Conservation (phyloP, 2,888 invertebrate species). For the Mactromeris polynyma region DNA sequence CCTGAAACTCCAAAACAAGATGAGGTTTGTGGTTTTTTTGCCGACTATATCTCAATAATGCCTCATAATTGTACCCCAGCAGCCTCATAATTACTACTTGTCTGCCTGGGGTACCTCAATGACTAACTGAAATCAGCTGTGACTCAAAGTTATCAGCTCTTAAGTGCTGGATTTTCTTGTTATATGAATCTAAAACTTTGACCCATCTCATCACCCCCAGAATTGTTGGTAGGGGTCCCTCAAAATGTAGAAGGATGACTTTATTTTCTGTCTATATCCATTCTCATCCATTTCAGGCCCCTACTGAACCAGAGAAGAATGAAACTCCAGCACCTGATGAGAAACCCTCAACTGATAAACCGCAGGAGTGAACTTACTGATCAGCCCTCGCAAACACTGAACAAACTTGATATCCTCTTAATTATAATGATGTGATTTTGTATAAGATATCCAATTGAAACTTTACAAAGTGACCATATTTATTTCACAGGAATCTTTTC, state of each 20-base stretch:
- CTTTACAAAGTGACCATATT: not conserved
- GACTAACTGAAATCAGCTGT: no score
- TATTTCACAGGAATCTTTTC: not conserved
- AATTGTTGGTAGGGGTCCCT: no score
- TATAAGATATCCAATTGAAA: not conserved
- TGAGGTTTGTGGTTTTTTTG: conserved; percentile 13
- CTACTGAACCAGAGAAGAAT: conserved; percentile 4
- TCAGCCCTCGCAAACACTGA: conserved; percentile 10
- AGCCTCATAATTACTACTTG: no score
- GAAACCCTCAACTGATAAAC: conserved; percentile 16
- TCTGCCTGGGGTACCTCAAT: no score
- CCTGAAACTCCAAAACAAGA: conserved; percentile 37
- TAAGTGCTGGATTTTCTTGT: no score
- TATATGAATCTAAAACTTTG: no score
- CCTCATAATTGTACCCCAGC: no score
- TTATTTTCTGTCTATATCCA: no score
- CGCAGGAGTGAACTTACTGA: conserved; percentile 35
- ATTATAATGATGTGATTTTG: not conserved
- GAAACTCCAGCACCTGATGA: conserved; percentile 38
- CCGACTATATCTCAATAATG: no score
- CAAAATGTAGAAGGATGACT: no score
- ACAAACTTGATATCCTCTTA: not conserved
- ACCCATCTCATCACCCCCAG: no score
- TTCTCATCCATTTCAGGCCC: not conserved
- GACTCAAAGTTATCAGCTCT: no score